Percentiles rank a stretch among this genome's conserved stretches.
phyloP scores from a whole-genome alignment of 2,888 invertebrate species.

The Antitype chi region DNA sequence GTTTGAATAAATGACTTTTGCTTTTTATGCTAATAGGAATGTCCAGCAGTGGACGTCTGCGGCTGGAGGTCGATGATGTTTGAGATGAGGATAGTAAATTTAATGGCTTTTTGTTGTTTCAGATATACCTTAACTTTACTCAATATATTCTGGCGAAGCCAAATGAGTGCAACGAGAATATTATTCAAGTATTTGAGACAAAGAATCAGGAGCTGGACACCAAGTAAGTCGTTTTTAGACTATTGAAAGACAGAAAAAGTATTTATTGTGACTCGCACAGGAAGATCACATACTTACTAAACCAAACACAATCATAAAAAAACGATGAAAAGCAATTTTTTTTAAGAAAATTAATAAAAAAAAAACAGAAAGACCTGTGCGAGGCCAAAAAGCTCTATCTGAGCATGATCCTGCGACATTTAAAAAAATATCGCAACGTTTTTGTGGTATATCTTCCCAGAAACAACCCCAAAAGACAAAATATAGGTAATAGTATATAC shows the following conservation, averaged over 20 bases:
- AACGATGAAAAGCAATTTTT: too few relatives aligned
- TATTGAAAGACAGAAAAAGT: too few relatives aligned
- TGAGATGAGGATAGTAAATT: too few relatives aligned
- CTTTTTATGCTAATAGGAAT: neutral
- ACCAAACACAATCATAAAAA: too few relatives aligned
- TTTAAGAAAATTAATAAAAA: too few relatives aligned
- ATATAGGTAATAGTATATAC: neutral
- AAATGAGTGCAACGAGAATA: conserved; percentile 84
- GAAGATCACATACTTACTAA: too few relatives aligned
- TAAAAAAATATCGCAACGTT: too few relatives aligned
- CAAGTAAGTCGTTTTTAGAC: conserved; percentile 67
- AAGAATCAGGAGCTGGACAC: conserved; percentile 72
- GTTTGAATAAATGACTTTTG: too few relatives aligned
- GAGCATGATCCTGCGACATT: too few relatives aligned
- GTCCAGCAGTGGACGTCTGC: neutral
- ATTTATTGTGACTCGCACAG: too few relatives aligned
- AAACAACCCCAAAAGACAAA: neutral
- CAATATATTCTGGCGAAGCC: conserved; percentile 74
- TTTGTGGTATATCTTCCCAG: neutral
- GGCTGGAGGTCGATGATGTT: neutral
- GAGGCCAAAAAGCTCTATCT: too few relatives aligned
- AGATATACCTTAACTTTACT: conserved; percentile 85
- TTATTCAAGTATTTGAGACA: conserved; percentile 82
- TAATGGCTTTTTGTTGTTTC: conserved; percentile 53
- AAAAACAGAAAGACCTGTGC: too few relatives aligned